A percentile compares a stretch with the other conserved stretches of the same genome.
phyloP scores from a whole-genome alignment of 2,888 invertebrate species.

The Augiades crinisus region DNA sequence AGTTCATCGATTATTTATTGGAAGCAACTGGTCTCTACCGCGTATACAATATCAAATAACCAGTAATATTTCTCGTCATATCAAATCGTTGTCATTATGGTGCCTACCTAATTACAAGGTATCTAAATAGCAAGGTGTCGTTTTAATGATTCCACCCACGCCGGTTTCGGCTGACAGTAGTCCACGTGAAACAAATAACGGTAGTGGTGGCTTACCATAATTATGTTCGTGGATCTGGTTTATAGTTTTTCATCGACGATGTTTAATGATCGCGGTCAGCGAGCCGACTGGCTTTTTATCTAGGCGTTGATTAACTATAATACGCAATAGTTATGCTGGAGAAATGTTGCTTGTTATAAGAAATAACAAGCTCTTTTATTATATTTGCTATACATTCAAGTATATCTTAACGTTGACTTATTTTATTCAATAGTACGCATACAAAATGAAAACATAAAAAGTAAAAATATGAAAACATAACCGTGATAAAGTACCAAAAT shows the following conservation, averaged over 20 bases:
- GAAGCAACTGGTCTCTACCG: background rate
- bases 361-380: too few species aligned
- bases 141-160: conserved; percentile 21
- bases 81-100: conserved; percentile 18
- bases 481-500: too few species aligned
- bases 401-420: too few species aligned
- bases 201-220: conserved; percentile 16
- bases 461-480: too few species aligned
- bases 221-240: conserved; percentile 13
- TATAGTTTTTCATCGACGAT: conserved; percentile 9
- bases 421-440: too few species aligned
- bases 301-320: too few species aligned
- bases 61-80: conserved; percentile 1
- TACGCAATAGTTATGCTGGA: too few species aligned
- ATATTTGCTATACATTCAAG: too few species aligned
- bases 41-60: background rate
- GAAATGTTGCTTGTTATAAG: too few species aligned
- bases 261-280: conserved; percentile 12
- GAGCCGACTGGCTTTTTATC: too few species aligned
- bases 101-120: conserved; percentile 16
- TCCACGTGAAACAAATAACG: conserved; percentile 14
- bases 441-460: too few species aligned
- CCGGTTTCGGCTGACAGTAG: conserved; percentile 20
- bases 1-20: too few species aligned
- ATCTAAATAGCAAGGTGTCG: conserved; percentile 15